Evolutionary conservation across 2,888 invertebrate genomes (phyloP).

Genomic region (Lasius fuliginosus): DNA sequence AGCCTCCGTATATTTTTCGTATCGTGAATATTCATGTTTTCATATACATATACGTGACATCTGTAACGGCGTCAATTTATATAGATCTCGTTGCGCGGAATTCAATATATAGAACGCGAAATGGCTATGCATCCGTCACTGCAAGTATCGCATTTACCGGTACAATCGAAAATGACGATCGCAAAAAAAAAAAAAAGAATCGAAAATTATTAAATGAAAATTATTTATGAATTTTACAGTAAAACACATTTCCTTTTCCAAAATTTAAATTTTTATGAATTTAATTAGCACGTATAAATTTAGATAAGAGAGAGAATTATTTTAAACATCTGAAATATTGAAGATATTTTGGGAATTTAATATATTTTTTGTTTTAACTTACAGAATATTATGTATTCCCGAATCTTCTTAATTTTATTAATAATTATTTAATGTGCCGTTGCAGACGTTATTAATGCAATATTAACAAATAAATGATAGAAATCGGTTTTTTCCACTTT

Average conservation of each 20-base stretch:
- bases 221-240: neutral
- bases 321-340: neutral
- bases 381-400: neutral
- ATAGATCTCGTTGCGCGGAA: slow-evolving; percentile 27
- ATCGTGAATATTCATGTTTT: slow-evolving; percentile 43
- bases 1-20: slow-evolving; percentile 38
- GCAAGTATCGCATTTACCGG: neutral
- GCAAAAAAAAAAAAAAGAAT: neutral
- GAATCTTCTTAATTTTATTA: neutral
- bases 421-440: neutral
- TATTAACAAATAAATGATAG: neutral
- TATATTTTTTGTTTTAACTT: neutral
- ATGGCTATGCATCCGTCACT: slow-evolving; percentile 11
- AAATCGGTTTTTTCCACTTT: neutral
- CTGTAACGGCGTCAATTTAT: slow-evolving; percentile 44
- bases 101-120: slow-evolving; percentile 33
- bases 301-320: neutral
- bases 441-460: neutral
- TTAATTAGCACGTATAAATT: neutral
- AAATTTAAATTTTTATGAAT: neutral
- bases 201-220: neutral
- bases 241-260: too few species aligned
- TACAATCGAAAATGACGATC: neutral
- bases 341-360: neutral
- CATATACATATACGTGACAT: slow-evolving; percentile 37